These are phyloP conservation scores for Dunckerocampus dactyliophorus DNA, from an alignment of 2,113 vertebrate species.

Conservation along the genomic window DNA sequence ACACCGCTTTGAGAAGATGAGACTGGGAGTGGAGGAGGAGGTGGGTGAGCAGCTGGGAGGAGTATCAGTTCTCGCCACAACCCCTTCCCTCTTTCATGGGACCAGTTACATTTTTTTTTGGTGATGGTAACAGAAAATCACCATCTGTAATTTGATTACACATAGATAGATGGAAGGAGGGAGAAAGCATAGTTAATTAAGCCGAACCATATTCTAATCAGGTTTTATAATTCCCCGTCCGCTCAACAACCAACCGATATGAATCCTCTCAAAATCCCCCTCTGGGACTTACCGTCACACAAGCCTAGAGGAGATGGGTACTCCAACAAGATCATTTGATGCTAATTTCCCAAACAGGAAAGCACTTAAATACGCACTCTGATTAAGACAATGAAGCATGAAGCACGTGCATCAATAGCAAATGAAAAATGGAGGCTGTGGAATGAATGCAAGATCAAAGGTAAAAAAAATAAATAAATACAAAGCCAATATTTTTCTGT, in stretches of 20 bases:
- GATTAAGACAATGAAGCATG: conserved; percentile 53
- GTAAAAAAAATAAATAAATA: conserved; percentile 4
- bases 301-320: conserved; percentile 45
- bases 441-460: conserved; percentile 11
- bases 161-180: conserved; percentile 48
- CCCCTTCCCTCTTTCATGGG: conserved; percentile 30
- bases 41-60: conserved; percentile 28
- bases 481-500: conserved; percentile 27
- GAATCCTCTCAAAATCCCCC: conserved; percentile 56
- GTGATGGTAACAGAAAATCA: conserved; percentile 63
- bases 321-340: conserved; percentile 66
- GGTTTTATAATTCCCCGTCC: conserved; percentile 44
- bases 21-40: conserved; percentile 28
- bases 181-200: conserved; percentile 65
- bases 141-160: conserved; percentile 71
- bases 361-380: conserved; percentile 59
- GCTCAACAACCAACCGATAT: conserved; percentile 47
- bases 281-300: conserved; percentile 46
- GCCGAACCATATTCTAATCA: conserved; percentile 73
- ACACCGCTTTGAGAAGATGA: conserved; percentile 35
- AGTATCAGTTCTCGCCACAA: conserved; percentile 5
- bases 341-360: conserved; percentile 70
- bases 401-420: conserved; percentile 37
- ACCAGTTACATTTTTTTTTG: conserved; percentile 61
- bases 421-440: conserved; percentile 29